Evolutionary conservation across 2,888 invertebrate genomes (phyloP).

Genomic region (Luperina testacea): DNA sequence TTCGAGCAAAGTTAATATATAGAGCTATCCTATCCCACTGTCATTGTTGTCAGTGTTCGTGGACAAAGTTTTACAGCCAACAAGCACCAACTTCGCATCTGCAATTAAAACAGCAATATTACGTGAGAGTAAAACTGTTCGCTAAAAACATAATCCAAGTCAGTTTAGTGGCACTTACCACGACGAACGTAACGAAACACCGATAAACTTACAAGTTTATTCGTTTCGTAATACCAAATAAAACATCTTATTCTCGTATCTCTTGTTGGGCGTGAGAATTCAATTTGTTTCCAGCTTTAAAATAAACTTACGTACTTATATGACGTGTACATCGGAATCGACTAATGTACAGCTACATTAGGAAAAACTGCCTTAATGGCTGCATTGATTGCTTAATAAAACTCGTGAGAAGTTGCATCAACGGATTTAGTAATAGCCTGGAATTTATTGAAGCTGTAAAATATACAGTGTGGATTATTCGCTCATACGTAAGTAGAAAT

Average conservation of each 20-base stretch:
- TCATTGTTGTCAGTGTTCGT: constrained; percentile 59
- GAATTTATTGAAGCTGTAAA: constrained; percentile 40
- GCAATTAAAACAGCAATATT: constrained; percentile 61
- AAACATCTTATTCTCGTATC: constrained; percentile 36
- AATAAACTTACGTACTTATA: constrained; percentile 10
- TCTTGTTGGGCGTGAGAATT: constrained; percentile 42
- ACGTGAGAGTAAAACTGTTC: constrained; percentile 51
- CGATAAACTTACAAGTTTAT: constrained; percentile 43
- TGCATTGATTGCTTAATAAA: constrained; percentile 40
- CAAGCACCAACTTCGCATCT: constrained; percentile 48
- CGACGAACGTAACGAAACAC: constrained; percentile 35
- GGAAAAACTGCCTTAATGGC: constrained; percentile 18
- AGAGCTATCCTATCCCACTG: constrained; percentile 51
- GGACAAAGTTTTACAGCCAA: constrained; percentile 61
- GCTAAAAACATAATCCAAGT: constrained; percentile 57
- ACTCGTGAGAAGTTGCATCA: constrained; percentile 23
- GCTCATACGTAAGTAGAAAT: constrained; percentile 50
- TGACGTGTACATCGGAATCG: constrained; percentile 19
- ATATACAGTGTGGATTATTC: constrained; percentile 48
- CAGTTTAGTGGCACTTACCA: constrained; percentile 50
- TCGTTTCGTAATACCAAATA: constrained; percentile 35
- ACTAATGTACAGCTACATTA: constrained; percentile 1
- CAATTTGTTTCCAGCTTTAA: constrained; percentile 49
- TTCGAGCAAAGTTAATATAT: constrained; percentile 49
- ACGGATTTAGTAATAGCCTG: constrained; percentile 22